Percentiles rank a stretch among this genome's conserved stretches.
Conservation (phyloP, 2,888 invertebrate genomes). For the Noctua janthe region DNA sequence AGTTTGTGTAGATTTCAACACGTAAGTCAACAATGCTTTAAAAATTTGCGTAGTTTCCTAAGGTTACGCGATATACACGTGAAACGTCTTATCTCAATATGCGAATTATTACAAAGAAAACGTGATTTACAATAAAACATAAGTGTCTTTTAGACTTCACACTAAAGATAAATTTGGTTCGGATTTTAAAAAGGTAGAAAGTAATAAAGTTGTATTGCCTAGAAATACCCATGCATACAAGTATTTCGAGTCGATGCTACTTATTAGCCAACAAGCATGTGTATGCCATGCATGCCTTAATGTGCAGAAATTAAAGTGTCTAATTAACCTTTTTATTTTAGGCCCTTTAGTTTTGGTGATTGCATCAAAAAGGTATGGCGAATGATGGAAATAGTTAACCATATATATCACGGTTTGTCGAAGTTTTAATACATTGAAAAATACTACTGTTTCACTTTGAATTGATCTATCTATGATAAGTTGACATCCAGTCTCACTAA, state of each 20-base stretch:
- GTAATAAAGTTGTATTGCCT: not conserved
- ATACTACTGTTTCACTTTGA: constrained; percentile 12
- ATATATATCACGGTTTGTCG: not conserved
- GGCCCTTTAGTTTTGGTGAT: not conserved
- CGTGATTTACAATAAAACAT: constrained; percentile 4
- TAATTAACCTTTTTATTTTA: not conserved
- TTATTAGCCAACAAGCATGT: not conserved
- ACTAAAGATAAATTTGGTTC: constrained; percentile 42
- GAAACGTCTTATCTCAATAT: not conserved
- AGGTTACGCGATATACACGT: not conserved
- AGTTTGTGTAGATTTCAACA: not conserved
- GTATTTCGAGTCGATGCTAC: not conserved
- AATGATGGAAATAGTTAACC: not conserved
- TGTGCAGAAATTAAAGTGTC: not conserved
- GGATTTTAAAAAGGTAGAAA: not conserved
- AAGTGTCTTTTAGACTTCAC: not conserved
- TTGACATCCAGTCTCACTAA: not conserved
- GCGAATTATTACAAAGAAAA: not conserved
- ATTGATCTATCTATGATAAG: not conserved
- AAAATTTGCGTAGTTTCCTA: not conserved
- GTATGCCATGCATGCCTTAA: no score
- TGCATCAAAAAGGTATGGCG: not conserved
- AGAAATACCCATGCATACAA: not conserved
- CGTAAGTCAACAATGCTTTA: not conserved
- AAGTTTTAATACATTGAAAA: constrained; percentile 10